Conservation (phyloP, 2,797 vertebrate genomes). For the Bovichtus variegatus region DNA sequence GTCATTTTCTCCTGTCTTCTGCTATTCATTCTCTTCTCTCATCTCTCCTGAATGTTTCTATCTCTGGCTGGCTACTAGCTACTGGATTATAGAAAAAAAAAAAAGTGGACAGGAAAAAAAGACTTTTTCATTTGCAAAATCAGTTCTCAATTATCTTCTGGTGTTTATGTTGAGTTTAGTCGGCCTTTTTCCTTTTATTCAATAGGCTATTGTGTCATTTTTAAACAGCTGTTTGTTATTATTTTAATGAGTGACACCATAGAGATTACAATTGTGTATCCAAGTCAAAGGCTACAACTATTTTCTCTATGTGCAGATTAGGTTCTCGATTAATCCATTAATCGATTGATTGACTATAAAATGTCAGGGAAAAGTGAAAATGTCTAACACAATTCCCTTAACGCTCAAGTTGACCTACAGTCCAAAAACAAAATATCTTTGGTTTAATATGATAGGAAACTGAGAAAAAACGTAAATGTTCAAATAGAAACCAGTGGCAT, state of each 20-base stretch:
- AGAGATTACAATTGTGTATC: not conserved
- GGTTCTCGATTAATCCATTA: not conserved
- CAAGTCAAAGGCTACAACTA: not conserved
- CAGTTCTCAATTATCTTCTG: not conserved
- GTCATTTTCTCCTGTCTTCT: slow-evolving; percentile 27
- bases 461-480: not conserved
- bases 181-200: not conserved
- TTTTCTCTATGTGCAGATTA: not conserved
- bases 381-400: not conserved
- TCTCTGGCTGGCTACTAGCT: not conserved
- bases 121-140: not conserved
- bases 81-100: not conserved
- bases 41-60: slow-evolving; percentile 4
- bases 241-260: not conserved
- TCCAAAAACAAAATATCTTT: not conserved
- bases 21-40: slow-evolving; percentile 9
- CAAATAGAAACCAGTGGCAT: not conserved
- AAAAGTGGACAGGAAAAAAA: not conserved
- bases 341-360: not conserved
- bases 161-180: not conserved
- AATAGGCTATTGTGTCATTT: not conserved
- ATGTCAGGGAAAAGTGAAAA: not conserved
- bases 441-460: not conserved
- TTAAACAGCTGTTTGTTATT: not conserved
- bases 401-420: not conserved